Evolutionary conservation across 2,888 invertebrate species (phyloP), one percentile per base, ranked within the genome.

Genomic region (Adela reaumurella): DNA sequence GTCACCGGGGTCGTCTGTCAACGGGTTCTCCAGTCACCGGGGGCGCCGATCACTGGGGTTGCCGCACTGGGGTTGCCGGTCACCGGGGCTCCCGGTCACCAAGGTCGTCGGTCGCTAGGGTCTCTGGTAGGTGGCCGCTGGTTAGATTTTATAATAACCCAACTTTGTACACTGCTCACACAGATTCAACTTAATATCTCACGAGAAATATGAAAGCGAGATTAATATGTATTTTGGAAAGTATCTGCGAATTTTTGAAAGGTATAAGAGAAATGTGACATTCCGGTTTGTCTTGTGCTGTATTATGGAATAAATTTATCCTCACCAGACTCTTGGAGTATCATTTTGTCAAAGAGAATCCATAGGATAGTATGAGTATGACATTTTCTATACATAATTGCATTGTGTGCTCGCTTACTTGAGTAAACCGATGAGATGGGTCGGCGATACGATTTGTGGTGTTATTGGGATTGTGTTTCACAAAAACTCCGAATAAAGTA

Each of bases 241-340:
- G 65, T 68, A 71, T 68, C 67, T n/a, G n/a, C 61, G 67, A 65
- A 62, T 65, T 45, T 57, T 65, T 35, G n/a, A 35, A 67, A 67
- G 70, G 65, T 68, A 66, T 67, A 68, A 71, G 67, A 68, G 67
- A 70, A 65, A 71, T 77, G 76, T 76, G 77, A 78, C 78, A 78
- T 78, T 78, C 78, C 78, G 78, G 78, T 77, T 78, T 77, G 74
- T 78, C 78, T 77, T 74, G 68, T 74, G 77, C 78, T 78, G 77
- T 78, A 74, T 77, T 77, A 77, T 76, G 77, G 77, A 78, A 77
- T 78, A 77, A 78, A 78, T 74, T 35, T 78, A 77, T 77, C 78
- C 78, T 77, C 76, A 78, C 74, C 67, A 72, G 45, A 29, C 45
- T n/a, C n/a, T 4, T 49, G 45, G 35, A 45, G 35, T 49, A 45